Percentiles rank a stretch among this genome's conserved stretches.
Evolutionary conservation across 2,113 vertebrate species (phyloP).

Genomic region (Danionella cerebrum): DNA sequence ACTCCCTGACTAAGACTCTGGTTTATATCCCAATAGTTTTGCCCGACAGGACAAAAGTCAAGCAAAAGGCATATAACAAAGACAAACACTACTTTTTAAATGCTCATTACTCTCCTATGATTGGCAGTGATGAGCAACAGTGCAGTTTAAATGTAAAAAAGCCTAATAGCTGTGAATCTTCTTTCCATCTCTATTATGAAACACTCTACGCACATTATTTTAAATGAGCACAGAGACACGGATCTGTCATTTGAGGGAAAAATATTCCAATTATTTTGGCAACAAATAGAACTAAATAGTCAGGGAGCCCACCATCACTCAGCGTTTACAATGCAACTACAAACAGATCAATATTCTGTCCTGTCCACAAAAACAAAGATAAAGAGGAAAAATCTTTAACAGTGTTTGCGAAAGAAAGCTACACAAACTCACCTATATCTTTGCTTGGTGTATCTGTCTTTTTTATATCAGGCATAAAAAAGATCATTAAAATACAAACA

Average conservation of each 20-base stretch:
- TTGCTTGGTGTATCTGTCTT: background rate
- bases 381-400: conserved; percentile 44
- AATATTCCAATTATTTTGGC: conserved; percentile 57
- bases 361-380: conserved; percentile 39
- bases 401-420: background rate
- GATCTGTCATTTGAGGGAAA: conserved; percentile 37
- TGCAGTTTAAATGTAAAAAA: conserved; percentile 11
- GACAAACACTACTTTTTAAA: conserved; percentile 17
- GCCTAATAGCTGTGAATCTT: conserved; percentile 9
- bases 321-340: conserved; percentile 50
- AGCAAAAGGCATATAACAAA: conserved; percentile 72
- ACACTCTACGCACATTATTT: conserved; percentile 48
- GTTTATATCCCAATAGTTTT: background rate
- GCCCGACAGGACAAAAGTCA: conserved; percentile 11
- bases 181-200: background rate
- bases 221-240: conserved; percentile 50
- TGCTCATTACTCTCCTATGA: background rate
- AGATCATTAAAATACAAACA: conserved; percentile 58
- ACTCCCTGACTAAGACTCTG: no score
- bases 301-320: conserved; percentile 21
- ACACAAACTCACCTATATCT: conserved; percentile 12
- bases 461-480: conserved; percentile 38
- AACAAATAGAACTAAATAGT: conserved; percentile 50
- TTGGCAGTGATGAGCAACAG: background rate
- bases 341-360: conserved; percentile 61